Conservation (phyloP, 1,140 invertebrate species). For the Temnothorax longispinosus region DNA sequence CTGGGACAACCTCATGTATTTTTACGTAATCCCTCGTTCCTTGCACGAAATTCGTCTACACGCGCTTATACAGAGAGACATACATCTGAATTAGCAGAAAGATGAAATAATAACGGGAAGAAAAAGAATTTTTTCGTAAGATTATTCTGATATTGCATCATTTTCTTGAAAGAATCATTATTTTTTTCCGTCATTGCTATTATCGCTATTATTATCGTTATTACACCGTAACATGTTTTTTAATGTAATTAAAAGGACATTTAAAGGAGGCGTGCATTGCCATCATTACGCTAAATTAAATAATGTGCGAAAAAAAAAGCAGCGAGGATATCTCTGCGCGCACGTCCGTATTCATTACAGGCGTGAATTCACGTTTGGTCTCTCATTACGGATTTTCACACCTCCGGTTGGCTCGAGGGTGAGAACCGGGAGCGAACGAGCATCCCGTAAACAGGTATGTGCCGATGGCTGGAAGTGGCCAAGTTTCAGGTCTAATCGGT, state of each 20-base stretch:
- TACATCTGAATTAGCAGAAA: background rate
- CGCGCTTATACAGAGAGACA: background rate
- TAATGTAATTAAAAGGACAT: constrained; percentile 14
- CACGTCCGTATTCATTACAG: constrained; percentile 24
- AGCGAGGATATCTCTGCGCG: background rate
- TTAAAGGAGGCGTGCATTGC: background rate
- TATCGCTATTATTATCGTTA: background rate
- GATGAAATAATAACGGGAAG: background rate
- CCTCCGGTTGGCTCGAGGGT: constrained; percentile 23
- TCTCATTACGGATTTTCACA: constrained; percentile 47
- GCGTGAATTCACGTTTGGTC: constrained; percentile 6
- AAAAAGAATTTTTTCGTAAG: background rate
- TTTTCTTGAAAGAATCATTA: background rate
- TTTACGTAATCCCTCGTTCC: background rate
- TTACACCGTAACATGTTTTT: background rate
- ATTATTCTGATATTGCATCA: background rate
- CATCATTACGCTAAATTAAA: constrained; percentile 1
- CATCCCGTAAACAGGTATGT: background rate
- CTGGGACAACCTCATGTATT: constrained; percentile 22
- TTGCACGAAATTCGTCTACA: background rate
- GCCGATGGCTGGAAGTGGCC: background rate
- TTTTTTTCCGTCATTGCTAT: background rate
- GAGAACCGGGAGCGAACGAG: background rate
- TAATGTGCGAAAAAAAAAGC: background rate
- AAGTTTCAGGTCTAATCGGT: background rate